Evolutionary conservation across 2,113 vertebrate genomes (phyloP), one percentile per base, ranked within the genome.

Genomic region (Lasiurus cinereus): DNA sequence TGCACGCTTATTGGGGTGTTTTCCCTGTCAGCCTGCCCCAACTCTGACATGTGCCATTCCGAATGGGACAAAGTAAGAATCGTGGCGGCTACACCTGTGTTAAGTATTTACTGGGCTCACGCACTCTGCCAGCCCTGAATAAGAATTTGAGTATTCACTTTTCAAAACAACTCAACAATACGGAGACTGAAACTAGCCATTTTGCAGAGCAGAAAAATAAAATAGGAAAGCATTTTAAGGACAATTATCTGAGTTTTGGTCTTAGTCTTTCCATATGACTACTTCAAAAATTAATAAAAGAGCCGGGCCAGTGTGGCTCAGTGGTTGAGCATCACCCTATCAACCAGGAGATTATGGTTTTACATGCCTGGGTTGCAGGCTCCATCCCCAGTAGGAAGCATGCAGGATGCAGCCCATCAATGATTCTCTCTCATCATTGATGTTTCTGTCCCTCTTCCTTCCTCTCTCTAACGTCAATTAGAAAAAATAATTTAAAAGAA

Each of bases 201-300:
- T 95, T 83, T 70, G 69, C 22, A 36, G 52, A 92, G 59, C 43
- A 82, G 88, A 74, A 87, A 67, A 86, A 74, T 24, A 66, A 31
- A 39, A 62, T 27, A 67, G 59, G 56, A 86, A 91, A 90, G 7
- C 72, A 50, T 78, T 73, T 92, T 91, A 78, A 85, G 48, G 77
- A 80, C 2, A 78, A 88, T 73, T 56, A 14, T 33, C 92, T 88
- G 46, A 33, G 50, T 39, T 36, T 33, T 78, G 31, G 24, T 77
- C 21, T 62, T 86, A 33, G 36, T 73, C 31, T 91, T 39, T 31
- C 39, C 27, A 8, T 72, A 39, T 80, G 82, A 94, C 82, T 88
- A 48, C 15, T 48, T 87, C 78, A 82, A 73, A 88, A 91, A 82
- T 84, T 33, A 90, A 78, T 33, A 90, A 78, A 96, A 84, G 74